Conservation (phyloP, 2,797 vertebrate species). For the Phyllotis vaccarum region DNA sequence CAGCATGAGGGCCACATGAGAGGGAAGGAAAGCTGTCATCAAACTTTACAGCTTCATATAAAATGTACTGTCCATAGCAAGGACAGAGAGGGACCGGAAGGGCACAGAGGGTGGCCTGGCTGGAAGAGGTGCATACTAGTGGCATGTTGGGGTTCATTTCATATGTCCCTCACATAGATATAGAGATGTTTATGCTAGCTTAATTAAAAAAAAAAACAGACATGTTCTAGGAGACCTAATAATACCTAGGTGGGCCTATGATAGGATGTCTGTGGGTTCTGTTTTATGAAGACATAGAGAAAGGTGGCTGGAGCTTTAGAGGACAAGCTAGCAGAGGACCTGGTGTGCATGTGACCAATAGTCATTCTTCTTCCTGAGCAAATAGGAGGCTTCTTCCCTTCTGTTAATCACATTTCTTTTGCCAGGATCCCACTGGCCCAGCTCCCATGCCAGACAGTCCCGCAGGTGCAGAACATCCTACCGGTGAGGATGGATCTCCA, state of each 20-base stretch:
- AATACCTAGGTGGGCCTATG: accelerated
- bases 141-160: too few species aligned
- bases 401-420: not conserved
- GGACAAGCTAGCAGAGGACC: not conserved
- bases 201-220: not conserved
- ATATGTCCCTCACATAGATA: not conserved
- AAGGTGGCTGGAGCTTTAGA: not conserved
- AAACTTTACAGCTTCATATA: slow-evolving; percentile 80
- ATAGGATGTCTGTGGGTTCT: not conserved
- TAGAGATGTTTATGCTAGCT: not conserved
- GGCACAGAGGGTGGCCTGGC: not conserved
- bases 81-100: slow-evolving; percentile 57
- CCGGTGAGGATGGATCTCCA: accelerated
- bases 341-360: too few species aligned
- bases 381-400: not conserved
- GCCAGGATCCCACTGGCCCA: too few species aligned
- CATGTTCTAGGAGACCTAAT: accelerated
- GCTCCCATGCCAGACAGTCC: not conserved
- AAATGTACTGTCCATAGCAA: slow-evolving; percentile 67
- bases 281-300: not conserved
- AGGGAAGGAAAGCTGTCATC: slow-evolving; percentile 69
- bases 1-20: slow-evolving; percentile 61
- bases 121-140: not conserved
- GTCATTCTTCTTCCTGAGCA: not conserved
- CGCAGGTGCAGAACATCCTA: not conserved